These are phyloP conservation scores for Busseola fusca DNA, from an alignment of 2,888 invertebrate genomes.

Conservation along the genomic window DNA sequence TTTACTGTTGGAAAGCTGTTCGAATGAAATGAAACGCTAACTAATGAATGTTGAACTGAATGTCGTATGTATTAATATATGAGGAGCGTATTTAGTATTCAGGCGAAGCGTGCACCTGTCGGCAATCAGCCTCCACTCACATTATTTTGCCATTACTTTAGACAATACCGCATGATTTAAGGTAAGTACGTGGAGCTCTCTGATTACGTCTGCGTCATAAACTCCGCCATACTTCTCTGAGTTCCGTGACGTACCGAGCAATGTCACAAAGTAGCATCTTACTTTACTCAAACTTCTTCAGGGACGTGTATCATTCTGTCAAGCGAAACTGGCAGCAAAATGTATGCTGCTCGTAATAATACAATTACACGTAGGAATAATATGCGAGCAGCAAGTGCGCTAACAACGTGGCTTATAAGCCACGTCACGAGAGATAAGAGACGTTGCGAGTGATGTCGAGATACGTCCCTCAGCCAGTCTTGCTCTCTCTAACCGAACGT, in stretches of 20 bases:
- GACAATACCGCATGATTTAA: conserved; percentile 76
- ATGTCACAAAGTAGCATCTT: conserved; percentile 39
- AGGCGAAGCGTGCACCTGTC: conserved; percentile 75
- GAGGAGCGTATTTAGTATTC: conserved; percentile 74
- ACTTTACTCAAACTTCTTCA: conserved; percentile 32
- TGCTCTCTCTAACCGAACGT: conserved; percentile 16
- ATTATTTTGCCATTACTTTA: conserved; percentile 79
- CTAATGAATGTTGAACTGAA: conserved; percentile 72
- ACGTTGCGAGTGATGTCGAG: conserved; percentile 43
- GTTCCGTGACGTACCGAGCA: conserved; percentile 20
- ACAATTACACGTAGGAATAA: conserved; percentile 52
- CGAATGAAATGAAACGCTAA: conserved; percentile 68
- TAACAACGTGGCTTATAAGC: conserved; percentile 47
- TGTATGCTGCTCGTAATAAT: conserved; percentile 42
- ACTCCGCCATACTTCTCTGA: conserved; percentile 36
- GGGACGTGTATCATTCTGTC: conserved; percentile 28
- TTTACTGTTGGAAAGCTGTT: conserved; percentile 60
- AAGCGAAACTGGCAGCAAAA: conserved; percentile 38
- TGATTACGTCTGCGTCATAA: conserved; percentile 64
- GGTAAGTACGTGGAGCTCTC: conserved; percentile 67
- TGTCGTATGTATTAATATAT: conserved; percentile 65
- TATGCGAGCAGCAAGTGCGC: conserved; percentile 46
- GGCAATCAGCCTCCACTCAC: conserved; percentile 77
- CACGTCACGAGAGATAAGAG: conserved; percentile 51
- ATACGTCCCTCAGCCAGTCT: conserved; percentile 27